These are phyloP conservation scores for Stenchaetothrips biformis DNA, from an alignment of 2,888 invertebrate species.

Conservation along the genomic window DNA sequence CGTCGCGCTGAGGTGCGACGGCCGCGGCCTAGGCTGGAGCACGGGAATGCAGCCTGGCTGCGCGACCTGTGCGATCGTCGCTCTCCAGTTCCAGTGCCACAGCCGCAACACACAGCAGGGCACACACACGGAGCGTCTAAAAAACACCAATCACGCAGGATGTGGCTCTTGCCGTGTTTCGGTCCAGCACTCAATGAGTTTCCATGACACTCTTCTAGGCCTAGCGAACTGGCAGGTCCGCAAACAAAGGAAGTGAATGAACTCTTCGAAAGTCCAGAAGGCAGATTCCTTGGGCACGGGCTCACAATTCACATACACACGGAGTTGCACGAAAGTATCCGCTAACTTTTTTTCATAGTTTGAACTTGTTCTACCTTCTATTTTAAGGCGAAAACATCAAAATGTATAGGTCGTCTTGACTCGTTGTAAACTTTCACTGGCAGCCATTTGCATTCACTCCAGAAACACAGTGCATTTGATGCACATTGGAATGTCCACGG, in stretches of 20 bases:
- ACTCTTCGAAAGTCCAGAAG: neutral
- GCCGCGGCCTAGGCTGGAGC: neutral
- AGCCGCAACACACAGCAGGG: too few relatives aligned
- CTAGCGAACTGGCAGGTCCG: conserved; percentile 17
- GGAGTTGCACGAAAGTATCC: neutral
- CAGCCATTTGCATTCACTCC: conserved; percentile 24
- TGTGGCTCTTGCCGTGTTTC: too few relatives aligned
- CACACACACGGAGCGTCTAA: too few relatives aligned
- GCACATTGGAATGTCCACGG: conserved; percentile 18
- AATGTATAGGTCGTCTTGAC: neutral
- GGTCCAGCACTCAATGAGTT: neutral
- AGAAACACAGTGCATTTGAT: conserved; percentile 1
- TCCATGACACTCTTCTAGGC: neutral
- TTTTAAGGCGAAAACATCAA: neutral
- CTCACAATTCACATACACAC: neutral
- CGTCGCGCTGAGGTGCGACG: neutral
- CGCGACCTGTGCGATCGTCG: neutral
- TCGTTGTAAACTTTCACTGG: conserved; percentile 24
- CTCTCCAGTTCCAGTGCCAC: too few relatives aligned
- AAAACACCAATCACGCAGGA: too few relatives aligned
- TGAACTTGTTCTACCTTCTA: neutral
- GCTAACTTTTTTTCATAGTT: neutral
- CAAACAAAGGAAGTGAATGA: conserved; percentile 15
- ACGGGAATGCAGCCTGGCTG: neutral
- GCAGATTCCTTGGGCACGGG: neutral